A percentile compares a stretch with the other conserved stretches of the same genome.
Evolutionary conservation across 2,888 invertebrate genomes (phyloP).

Genomic region (Andrena bicolor): DNA sequence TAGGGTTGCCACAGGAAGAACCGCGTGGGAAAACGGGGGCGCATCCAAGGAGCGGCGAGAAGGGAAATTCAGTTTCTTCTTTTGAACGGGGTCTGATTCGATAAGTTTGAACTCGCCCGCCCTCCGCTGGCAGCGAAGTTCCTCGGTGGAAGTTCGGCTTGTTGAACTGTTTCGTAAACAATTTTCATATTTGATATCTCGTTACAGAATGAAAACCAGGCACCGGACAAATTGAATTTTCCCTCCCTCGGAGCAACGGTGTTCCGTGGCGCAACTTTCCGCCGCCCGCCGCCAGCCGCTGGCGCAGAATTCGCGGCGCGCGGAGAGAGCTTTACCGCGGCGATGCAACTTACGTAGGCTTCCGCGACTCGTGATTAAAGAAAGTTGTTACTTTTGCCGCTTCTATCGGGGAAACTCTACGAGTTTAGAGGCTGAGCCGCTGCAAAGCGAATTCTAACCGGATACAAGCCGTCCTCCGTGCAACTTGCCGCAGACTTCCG

Average conservation of each 20-base stretch:
- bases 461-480: not conserved
- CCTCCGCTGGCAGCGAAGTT: not conserved
- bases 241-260: not conserved
- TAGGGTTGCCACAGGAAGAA: not conserved
- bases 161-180: slow-evolving; percentile 52
- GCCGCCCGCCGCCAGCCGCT: not conserved
- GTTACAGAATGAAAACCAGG: slow-evolving; percentile 52
- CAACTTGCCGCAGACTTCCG: slow-evolving; percentile 22
- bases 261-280: slow-evolving; percentile 16
- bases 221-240: slow-evolving; percentile 46
- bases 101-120: not conserved
- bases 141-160: slow-evolving; percentile 17
- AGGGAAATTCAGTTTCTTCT: slow-evolving; percentile 18
- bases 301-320: not conserved
- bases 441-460: slow-evolving; percentile 36
- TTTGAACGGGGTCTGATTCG: slow-evolving; percentile 12
- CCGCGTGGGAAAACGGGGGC: not conserved
- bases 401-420: slow-evolving; percentile 1
- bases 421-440: slow-evolving; percentile 26
- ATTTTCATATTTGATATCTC: slow-evolving; percentile 54
- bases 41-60: not conserved
- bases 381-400: slow-evolving; percentile 38
- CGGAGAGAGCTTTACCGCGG: slow-evolving; percentile 1
- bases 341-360: slow-evolving; percentile 20
- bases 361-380: slow-evolving; percentile 37